phyloP scores from a whole-genome alignment of 1,140 invertebrate species.

The Nomia melanderi region DNA sequence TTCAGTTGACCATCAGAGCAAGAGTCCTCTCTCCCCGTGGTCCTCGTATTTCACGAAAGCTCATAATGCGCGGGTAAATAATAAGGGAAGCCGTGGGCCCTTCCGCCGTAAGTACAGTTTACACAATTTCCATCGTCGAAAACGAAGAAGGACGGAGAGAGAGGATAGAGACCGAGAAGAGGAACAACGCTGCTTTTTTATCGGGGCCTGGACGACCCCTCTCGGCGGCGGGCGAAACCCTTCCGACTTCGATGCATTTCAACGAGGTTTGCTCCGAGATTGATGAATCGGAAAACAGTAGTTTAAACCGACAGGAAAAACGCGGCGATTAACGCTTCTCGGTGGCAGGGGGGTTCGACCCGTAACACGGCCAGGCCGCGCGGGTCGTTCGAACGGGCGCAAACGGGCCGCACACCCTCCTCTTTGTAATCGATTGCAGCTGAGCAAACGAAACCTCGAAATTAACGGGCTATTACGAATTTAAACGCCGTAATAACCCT shows the following conservation, averaged over 20 bases:
- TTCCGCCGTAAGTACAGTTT: constrained; percentile 24
- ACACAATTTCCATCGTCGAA: constrained; percentile 45
- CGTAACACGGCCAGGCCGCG: too few relatives aligned
- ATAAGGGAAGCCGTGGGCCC: constrained; percentile 32
- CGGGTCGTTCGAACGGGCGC: too few relatives aligned
- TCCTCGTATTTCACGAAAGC: constrained; percentile 53
- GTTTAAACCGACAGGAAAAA: constrained; percentile 45
- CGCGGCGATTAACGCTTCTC: constrained; percentile 52
- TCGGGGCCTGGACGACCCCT: not conserved
- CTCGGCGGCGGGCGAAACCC: constrained; percentile 1
- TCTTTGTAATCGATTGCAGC: constrained; percentile 66
- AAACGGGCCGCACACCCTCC: constrained; percentile 14
- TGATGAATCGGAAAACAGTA: constrained; percentile 54
- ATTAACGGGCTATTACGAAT: constrained; percentile 72
- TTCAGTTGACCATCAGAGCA: constrained; percentile 36
- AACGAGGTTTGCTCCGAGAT: constrained; percentile 53
- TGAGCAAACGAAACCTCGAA: constrained; percentile 72
- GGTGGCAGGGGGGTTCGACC: not conserved
- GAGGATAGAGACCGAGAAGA: not conserved
- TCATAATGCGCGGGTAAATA: constrained; percentile 65
- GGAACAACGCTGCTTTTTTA: constrained; percentile 1
- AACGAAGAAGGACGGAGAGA: not conserved
- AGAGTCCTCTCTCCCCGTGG: not conserved
- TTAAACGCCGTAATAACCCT: constrained; percentile 66
- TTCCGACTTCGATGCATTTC: constrained; percentile 50